These are phyloP conservation scores for Diplodus puntazzo DNA, from an alignment of 2,797 vertebrate genomes.

Conservation along the genomic window DNA sequence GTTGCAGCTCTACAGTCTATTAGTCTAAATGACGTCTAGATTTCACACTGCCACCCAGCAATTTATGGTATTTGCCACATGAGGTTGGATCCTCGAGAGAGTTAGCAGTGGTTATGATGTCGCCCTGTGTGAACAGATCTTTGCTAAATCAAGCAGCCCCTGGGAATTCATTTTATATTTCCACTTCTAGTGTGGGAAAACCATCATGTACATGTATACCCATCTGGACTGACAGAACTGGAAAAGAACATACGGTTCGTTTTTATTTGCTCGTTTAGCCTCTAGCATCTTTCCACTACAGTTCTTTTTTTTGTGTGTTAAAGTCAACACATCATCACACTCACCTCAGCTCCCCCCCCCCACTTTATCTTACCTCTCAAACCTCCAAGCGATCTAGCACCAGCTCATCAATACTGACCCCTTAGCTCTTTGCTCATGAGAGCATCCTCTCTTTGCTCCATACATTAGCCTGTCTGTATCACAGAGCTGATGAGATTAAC, in stretches of 20 bases:
- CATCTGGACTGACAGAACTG: slow-evolving; percentile 26
- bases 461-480: slow-evolving; percentile 64
- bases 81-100: slow-evolving; percentile 38
- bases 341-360: slow-evolving; percentile 22
- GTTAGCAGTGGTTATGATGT: slow-evolving; percentile 49
- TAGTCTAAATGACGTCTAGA: neutral
- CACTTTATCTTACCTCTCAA: slow-evolving; percentile 4
- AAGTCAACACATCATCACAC: slow-evolving; percentile 22
- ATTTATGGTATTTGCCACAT: slow-evolving; percentile 27
- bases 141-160: slow-evolving; percentile 68
- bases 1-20: neutral
- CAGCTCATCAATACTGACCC: slow-evolving; percentile 59
- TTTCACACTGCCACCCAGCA: neutral
- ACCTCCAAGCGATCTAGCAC: slow-evolving; percentile 18
- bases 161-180: slow-evolving; percentile 68
- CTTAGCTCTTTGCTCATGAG: slow-evolving; percentile 41
- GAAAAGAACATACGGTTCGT: slow-evolving; percentile 27
- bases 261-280: slow-evolving; percentile 34
- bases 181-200: slow-evolving; percentile 78
- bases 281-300: neutral
- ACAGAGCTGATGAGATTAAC: slow-evolving; percentile 67
- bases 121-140: slow-evolving; percentile 57
- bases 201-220: slow-evolving; percentile 39
- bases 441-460: slow-evolving; percentile 29
- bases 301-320: slow-evolving; percentile 13